These are phyloP conservation scores for Zingel zingel DNA, from an alignment of 2,113 vertebrate genomes.

Conservation along the genomic window DNA sequence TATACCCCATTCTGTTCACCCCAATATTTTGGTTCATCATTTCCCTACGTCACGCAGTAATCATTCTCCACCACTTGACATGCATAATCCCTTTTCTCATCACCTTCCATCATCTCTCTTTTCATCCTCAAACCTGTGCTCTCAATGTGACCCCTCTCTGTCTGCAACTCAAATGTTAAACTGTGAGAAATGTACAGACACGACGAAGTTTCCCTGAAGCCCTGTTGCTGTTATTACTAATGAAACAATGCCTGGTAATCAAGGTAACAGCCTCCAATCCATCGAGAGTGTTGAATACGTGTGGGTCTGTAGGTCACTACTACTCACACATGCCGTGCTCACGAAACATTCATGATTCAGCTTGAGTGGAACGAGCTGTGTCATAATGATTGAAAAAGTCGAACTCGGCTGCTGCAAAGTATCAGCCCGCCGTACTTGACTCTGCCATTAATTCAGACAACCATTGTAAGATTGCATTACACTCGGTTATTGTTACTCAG, in stretches of 20 bases:
- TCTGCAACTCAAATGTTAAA: constrained; percentile 56
- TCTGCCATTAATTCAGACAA: constrained; percentile 53
- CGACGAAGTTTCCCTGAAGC: not conserved
- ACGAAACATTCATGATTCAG: constrained; percentile 78
- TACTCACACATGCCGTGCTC: constrained; percentile 49
- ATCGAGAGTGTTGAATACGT: constrained; percentile 29
- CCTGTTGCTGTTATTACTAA: constrained; percentile 30
- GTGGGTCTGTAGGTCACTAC: constrained; percentile 51
- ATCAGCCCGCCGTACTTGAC: constrained; percentile 42
- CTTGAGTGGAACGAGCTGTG: constrained; percentile 58
- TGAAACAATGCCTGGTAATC: constrained; percentile 32
- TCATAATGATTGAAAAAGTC: constrained; percentile 72
- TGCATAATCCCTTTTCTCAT: constrained; percentile 52
- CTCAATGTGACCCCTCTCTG: constrained; percentile 37
- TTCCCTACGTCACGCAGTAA: constrained; percentile 49
- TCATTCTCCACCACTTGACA: constrained; percentile 57
- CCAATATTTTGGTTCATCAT: constrained; percentile 19
- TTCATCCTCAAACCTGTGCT: constrained; percentile 2
- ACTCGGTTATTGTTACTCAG: constrained; percentile 45
- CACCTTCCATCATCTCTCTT: constrained; percentile 22
- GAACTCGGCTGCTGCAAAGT: constrained; percentile 50
- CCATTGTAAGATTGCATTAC: constrained; percentile 49
- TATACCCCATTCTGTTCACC: constrained; percentile 8
- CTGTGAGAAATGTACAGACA: not conserved
- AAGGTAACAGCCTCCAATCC: constrained; percentile 30